These are phyloP conservation scores for Cartodere bifasciata DNA, from an alignment of 2,888 invertebrate species.

Conservation along the genomic window DNA sequence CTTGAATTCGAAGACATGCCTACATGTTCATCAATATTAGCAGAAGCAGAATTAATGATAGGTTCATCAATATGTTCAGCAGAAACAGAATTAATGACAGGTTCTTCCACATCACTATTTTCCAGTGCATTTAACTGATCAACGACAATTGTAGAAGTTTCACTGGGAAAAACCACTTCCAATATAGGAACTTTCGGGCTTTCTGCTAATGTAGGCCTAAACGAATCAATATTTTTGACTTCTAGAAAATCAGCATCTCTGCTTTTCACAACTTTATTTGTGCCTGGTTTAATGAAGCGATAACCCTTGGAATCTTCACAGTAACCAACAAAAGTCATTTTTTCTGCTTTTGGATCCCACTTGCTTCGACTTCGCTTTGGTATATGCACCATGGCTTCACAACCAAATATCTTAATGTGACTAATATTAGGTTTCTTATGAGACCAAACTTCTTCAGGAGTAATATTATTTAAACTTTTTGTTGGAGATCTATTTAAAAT, in stretches of 20 bases:
- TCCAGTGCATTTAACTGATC: too few species aligned
- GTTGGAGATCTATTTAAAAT: conserved; percentile 11
- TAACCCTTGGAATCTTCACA: conserved; percentile 17
- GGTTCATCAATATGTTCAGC: too few species aligned
- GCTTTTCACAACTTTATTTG: conserved; percentile 9
- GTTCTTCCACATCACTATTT: too few species aligned
- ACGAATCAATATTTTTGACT: too few species aligned
- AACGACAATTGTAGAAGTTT: too few species aligned
- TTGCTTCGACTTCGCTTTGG: conserved; percentile 15
- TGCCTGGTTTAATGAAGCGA: conserved; percentile 12
- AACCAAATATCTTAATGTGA: conserved; percentile 15
- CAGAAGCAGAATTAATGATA: too few species aligned
- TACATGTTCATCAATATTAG: too few species aligned
- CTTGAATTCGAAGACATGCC: too few species aligned
- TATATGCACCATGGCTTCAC: conserved; percentile 13
- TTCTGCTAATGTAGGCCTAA: too few species aligned
- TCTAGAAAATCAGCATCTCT: conserved; percentile 11
- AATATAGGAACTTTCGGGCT: too few species aligned
- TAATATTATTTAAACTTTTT: conserved; percentile 4
- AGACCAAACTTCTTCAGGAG: conserved; percentile 11
- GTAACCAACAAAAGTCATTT: conserved; percentile 15
- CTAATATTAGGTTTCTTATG: conserved; percentile 17
- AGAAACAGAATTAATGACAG: too few species aligned
- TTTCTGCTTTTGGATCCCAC: conserved; percentile 15
- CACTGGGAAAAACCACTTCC: too few species aligned